Conservation (phyloP, 2,113 vertebrate species). For the Xenotilapia flavipinnis region DNA sequence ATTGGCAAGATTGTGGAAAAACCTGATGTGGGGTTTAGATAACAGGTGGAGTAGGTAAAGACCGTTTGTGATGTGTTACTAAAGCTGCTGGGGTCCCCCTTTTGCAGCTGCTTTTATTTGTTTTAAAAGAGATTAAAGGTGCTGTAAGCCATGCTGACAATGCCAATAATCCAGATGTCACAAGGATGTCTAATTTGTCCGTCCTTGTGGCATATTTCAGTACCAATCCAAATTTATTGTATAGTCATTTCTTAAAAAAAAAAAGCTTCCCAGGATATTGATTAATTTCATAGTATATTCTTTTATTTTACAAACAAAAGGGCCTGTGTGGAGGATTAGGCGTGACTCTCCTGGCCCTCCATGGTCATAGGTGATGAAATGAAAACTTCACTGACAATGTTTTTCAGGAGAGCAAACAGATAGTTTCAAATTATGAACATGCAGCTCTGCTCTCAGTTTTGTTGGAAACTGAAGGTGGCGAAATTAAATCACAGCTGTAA, state of each 20-base stretch:
- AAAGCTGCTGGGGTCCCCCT: not conserved
- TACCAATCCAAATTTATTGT: not conserved
- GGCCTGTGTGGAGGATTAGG: not conserved
- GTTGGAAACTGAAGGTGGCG: not conserved
- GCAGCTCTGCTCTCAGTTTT: not conserved
- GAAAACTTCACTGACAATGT: not conserved
- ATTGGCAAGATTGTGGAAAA: not conserved
- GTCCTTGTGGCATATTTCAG: not conserved
- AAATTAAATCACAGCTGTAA: not conserved
- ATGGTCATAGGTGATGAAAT: not conserved
- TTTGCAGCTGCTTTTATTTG: not conserved
- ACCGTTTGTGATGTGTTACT: not conserved
- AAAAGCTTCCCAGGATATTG: not conserved
- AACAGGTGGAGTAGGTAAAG: not conserved
- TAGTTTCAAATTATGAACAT: not conserved
- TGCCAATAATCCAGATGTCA: not conserved
- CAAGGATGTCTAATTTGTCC: not conserved
- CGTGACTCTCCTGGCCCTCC: not conserved
- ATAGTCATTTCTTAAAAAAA: not conserved
- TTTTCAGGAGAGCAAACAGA: not conserved
- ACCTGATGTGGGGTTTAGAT: not conserved
- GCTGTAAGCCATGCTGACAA: not conserved
- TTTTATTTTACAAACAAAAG: not conserved
- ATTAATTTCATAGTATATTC: not conserved
- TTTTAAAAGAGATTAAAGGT: not conserved